Evolutionary conservation across 2,113 vertebrate species (phyloP), one percentile per base, ranked within the genome.

Genomic region (Poeciliopsis occidentalis): DNA sequence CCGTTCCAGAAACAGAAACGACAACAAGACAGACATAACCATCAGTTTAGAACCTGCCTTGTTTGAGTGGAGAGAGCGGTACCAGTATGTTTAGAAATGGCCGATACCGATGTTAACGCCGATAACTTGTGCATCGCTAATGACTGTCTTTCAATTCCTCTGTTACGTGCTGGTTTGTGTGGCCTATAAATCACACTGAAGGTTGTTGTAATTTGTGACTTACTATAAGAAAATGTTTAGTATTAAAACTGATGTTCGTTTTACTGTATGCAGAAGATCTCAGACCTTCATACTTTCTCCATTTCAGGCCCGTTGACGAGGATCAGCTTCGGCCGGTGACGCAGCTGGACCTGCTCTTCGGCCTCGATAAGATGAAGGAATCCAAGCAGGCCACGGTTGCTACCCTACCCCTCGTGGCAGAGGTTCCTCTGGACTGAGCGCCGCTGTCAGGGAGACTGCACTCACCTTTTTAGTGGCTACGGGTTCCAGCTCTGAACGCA

Each of bases 281-380:
- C 17, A 47, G 44, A 47, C 44, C 22, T 54, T 22, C 27, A 11
- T 41, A 19, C 80, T 1, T 71, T 63, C 34, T 61, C 30, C 69
- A n/a, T 66, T 61, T n/a, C 81, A 95, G 93, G 67, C 86, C 86
- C 1, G 57, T 90, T 65, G 89, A 90, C 22, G 88, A 94, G 79
- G 90, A 92, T 19, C 81, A 81, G 1, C 75, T 95, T 70, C 85
- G 95, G 31, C 94, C 95, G 0, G 88, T 95, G 34, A 94, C 95
- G 15, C 95, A 96, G 79, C 88, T 95, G 64, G 95, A 95, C 84
- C 92, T 96, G 57, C 86, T 95, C 51, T 93, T 96, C 4, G 94
- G 94, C 41, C 83, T 95, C 65, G 95, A 95, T 78, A 96, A 95
- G 87, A 95, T 96, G 95, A 93, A 82, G 67, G 94, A 95, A 44